Evolutionary conservation across 2,113 vertebrate genomes (phyloP).

Genomic region (Natator depressus): DNA sequence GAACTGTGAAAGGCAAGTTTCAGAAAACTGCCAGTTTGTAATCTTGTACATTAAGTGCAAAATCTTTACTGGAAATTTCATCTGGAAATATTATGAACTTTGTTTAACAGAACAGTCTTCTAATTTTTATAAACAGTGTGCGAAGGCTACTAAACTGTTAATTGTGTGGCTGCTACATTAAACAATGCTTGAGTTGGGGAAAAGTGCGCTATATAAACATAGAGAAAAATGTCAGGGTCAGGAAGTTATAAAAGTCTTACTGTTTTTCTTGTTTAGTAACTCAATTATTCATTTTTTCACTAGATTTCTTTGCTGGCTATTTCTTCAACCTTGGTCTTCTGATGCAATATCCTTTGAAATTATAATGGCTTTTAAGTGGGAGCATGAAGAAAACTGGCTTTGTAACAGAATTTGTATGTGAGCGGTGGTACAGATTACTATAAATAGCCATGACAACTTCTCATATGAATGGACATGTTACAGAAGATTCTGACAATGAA

Average conservation of each 20-base stretch:
- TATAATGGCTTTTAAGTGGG: slow-evolving; percentile 80
- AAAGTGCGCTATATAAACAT: not conserved
- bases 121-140: fast-evolving
- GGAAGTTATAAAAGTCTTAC: not conserved
- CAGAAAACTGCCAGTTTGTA: not conserved
- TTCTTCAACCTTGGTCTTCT: slow-evolving; percentile 61
- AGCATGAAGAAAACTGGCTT: slow-evolving; percentile 69
- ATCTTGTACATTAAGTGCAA: not conserved
- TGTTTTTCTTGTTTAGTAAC: slow-evolving; percentile 37
- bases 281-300: slow-evolving; percentile 60
- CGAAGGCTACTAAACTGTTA: not conserved
- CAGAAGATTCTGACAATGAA: slow-evolving; percentile 88
- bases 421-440: slow-evolving; percentile 59
- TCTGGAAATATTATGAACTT: not conserved
- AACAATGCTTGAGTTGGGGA: not conserved
- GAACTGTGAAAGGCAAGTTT: not conserved
- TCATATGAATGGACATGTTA: slow-evolving; percentile 91
- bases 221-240: fast-evolving
- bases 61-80: not conserved
- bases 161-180: not conserved
- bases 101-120: not conserved
- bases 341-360: slow-evolving; percentile 65
- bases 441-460: slow-evolving; percentile 88
- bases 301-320: slow-evolving; percentile 76
- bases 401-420: slow-evolving; percentile 70